Evolutionary conservation across 2,797 vertebrate genomes (phyloP), one percentile per base, ranked within the genome.

Genomic region (Limnodromus scolopaceus): DNA sequence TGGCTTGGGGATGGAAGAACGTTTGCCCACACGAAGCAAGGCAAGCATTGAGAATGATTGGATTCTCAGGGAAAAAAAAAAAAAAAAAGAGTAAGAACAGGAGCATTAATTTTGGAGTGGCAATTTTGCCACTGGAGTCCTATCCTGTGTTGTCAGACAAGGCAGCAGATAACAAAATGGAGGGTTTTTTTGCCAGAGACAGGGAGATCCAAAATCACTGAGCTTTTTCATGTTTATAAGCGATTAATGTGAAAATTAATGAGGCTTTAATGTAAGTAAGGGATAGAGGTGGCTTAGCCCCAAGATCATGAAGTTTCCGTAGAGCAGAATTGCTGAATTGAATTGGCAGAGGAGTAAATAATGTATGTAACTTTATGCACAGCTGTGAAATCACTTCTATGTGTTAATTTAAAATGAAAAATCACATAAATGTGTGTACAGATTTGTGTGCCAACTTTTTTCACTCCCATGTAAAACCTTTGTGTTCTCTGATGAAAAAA

Each of bases 241-340:
- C 90, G 74, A 94, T 94, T 28, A 43, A 83, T 88, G 39, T 92
- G 85, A 69, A 91, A 95, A 81, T 63, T 87, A 95, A 95, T 76
- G 78, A 91, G 77, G 58, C 41, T 92, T 94, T 93, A 87, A 84
- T 77, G 55, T 72, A 85, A 94, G 86, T 84, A 95, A 94, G 51
- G 36, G 43, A 84, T 60, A 89, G 79, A 94, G 94, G 91, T 84
- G 9, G 83, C 54, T 94, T 84, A 60, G 9, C 55, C 36, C 45
- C 51, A 64, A 91, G 76, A 89, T 54, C 48, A 48, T 41, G 53
- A 80, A 53, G 11, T n/a, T 93, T 84, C 77, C 71, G 28, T 45
- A 51, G 45, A 80, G 70, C 55, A 93, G 86, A 89, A 77, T 27
- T 68, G 19, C 16, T 72, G 70, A 74, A 63, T 32, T 80, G 49